Base-by-base conservation (phyloP, 2,888 invertebrate species). In the Chrysina gloriosa region DNA sequence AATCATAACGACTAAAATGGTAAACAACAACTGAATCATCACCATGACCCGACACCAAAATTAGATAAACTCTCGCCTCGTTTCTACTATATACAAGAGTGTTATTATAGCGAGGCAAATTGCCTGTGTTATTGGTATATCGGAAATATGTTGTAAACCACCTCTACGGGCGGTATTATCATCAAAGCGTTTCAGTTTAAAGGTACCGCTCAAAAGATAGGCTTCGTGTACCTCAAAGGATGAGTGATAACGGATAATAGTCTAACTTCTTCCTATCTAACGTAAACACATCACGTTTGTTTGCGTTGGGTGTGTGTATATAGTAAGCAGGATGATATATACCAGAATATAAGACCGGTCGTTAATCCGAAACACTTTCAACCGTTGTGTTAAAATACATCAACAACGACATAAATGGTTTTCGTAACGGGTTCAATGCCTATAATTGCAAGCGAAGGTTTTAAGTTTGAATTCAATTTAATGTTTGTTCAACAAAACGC, bases 21-120 rank as follows among this genome's bases (percentile, higher is more conserved):
- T 61, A 61, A 61, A 61, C 58, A 61, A 61, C 58, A 61, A 61
- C 58, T 61, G 58, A 61, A 61, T 61, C 58, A 42, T 61, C 58
- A 16, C 42, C 27, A 45, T 14, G 42, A 61, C 42, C 58, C 58
- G 58, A 61, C 19, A 61, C 58, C 42, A 61, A 42, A 61, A 61
- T 45, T 61, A 61, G 58, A 61, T 61, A 61, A 61, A 61, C 58
- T 61, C 58, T 42, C 27, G 42, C 9, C 27, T 61, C 58, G 29
- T 61, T 61, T 61, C 42, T 23, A 61, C 27, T 42, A 42, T 42
- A 14, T 45, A 61, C 42, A 61, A 61, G 16, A 25, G 58, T 29
- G 42, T 42, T 27, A 36, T 56, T 56, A 42, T 42, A 61, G 16
- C 52, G 5, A 61, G 58, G 27, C 58, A 27, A n/a, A 58, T 58